Conservation (phyloP, 2,888 invertebrate species). For the Polietes domitor region DNA sequence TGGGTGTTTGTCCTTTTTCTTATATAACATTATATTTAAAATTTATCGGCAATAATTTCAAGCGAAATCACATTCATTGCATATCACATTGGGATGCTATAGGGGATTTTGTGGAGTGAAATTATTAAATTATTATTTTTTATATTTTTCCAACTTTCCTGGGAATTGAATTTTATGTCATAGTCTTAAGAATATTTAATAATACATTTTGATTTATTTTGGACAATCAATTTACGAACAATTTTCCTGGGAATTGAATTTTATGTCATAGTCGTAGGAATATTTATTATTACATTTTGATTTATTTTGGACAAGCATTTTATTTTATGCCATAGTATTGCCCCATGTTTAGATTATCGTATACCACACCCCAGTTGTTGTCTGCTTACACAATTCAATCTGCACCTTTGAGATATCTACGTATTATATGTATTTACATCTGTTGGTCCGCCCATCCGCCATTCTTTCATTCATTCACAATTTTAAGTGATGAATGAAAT, state of each 20-base stretch:
- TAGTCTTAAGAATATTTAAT: too few relatives aligned
- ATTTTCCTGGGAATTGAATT: not conserved
- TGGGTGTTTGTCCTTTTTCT: not conserved
- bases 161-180: too few relatives aligned
- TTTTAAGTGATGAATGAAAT: not conserved
- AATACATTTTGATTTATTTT: too few relatives aligned
- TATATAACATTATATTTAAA: conserved; percentile 2
- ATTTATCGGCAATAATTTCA: not conserved
- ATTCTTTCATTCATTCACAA: not conserved
- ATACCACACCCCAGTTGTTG: too few relatives aligned
- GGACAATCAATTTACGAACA: too few relatives aligned
- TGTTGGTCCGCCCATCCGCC: not conserved
- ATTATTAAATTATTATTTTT: too few relatives aligned
- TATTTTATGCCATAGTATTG: too few relatives aligned
- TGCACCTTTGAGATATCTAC: not conserved
- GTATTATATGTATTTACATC: not conserved
- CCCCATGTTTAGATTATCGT: too few relatives aligned
- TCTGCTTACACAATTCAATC: not conserved
- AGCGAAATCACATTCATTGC: not conserved
- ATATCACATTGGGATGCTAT: not conserved
- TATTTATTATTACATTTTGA: too few relatives aligned
- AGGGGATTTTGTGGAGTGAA: too few relatives aligned
- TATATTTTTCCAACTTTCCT: not conserved
- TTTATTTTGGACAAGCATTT: too few relatives aligned
- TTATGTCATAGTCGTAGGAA: too few relatives aligned